Base-by-base conservation (phyloP, 1,140 invertebrate genomes). In the Archivesica marissinica region DNA sequence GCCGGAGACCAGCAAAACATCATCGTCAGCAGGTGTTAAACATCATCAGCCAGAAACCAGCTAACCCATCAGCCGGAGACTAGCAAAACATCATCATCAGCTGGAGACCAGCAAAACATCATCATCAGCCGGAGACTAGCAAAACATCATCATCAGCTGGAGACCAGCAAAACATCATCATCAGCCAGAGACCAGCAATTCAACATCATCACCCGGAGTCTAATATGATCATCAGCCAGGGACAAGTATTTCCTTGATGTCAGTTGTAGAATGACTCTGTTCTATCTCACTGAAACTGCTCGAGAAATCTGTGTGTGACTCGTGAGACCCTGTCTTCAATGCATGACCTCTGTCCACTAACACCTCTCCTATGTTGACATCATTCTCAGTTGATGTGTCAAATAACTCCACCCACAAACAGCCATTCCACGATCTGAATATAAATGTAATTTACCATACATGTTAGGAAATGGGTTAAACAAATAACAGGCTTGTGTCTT, bases 391-490 rank as follows among this genome's bases (percentile, higher is more conserved):
- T 17, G 72, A 75, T 4, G 90, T 92, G 56, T 92, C 91, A 72
- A 85, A 91, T 13, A 92, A 76, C 56, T 90, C 88, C 23, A 91
- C 38, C 77, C 75, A 82, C 11, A 90, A 66, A 74, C 86, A 80
- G 13, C 89, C 87, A 88, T 74, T 88, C 61, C 70, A 80, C 0
- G 83, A 88, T 39, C 89, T 91, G 41, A 20, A 20, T 28, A 81
- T 20, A 1, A 11, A 64, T 64, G 17, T 15, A 15, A 68, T 47
- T 23, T 23, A 28, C 33, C 0, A 44, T 28, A 39, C 11, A 54
- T n/a, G 52, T 64, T 30, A 64, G 17, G 1, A n/a, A 7, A 7
- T n/a, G 13, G 1, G 9, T n/a, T 59, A 15, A 56, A 44, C 41
- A 50, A 35, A 54, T n/a, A 41, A 47, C 11, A 0, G n/a, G 44